Evolutionary conservation across 2,113 vertebrate genomes (phyloP), one percentile per base, ranked within the genome.

Genomic region (Eublepharis macularius): DNA sequence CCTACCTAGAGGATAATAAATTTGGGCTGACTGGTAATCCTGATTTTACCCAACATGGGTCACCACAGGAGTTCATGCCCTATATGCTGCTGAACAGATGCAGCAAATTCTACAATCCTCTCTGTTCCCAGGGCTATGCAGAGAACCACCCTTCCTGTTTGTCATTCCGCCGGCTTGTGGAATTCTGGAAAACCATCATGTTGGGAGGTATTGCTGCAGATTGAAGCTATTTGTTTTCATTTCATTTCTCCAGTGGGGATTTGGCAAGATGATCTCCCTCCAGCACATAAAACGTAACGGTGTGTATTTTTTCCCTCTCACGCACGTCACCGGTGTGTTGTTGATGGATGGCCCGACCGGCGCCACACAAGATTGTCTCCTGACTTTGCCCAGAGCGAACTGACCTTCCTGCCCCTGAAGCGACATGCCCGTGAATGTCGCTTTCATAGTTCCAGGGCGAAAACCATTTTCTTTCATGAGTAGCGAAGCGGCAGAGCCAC

Each of bases 401-500:
- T 89, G 90, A 93, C 91, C 82, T 95, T 94, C 87, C 72, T 87
- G 73, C 90, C 85, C 82, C 43, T 26, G 72, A 89, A 69, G 49
- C 41, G 76, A 88, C 2, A 1, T 79, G 43, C 91, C 83, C 73
- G 47, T 82, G 89, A 92, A 86, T 87, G 74, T 47, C 82, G 79
- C 76, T 80, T 84, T 69, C 86, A 73, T 78, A 49, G 82, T 88
- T 90, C 24, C 82, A 93, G 90, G 91, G 86, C 88, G 88, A 91
- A 91, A 91, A 74, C 88, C 86, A 88, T 91, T 93, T 89, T 70
- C 87, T 89, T 92, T 87, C 92, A 86, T 88, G 86, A 93, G 86
- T 68, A 91, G 92, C 85, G 8, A 89, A 93, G 81, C 79, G 88
- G 77, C 88, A 17, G 73, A 92, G 85, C 68, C 75, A 54, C 89